phyloP scores from a whole-genome alignment of 2,113 vertebrate genomes.

The Coptodon bakossiorum region DNA sequence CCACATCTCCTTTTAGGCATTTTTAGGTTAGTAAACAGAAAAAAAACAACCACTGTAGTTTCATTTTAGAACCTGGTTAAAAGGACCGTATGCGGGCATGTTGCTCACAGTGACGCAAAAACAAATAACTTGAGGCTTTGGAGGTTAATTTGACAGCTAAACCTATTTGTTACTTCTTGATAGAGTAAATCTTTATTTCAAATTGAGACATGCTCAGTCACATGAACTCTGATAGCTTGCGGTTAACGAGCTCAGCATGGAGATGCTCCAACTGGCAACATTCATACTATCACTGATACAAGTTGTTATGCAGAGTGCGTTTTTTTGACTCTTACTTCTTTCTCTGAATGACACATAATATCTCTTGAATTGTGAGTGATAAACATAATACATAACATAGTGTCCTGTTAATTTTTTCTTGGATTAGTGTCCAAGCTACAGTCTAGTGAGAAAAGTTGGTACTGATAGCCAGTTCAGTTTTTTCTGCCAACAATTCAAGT shows the following conservation, averaged over 20 bases:
- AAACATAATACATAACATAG: background rate
- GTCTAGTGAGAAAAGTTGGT: background rate
- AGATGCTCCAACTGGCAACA: background rate
- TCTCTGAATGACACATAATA: background rate
- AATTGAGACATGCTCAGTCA: constrained; percentile 13
- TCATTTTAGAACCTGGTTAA: background rate
- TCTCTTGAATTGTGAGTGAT: background rate
- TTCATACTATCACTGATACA: background rate
- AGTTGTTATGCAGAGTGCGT: background rate
- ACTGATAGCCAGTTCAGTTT: background rate
- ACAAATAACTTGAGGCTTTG: background rate
- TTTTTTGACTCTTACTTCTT: background rate
- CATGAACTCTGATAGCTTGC: constrained; percentile 20
- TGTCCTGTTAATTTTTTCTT: background rate
- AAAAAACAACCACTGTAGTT: background rate
- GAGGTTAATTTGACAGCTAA: constrained; percentile 18
- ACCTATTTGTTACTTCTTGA: constrained; percentile 1
- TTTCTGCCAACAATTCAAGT: background rate
- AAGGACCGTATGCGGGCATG: background rate
- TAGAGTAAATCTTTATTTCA: constrained; percentile 8
- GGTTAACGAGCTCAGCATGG: constrained; percentile 5
- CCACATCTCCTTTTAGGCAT: background rate
- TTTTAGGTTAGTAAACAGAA: background rate
- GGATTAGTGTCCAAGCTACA: background rate
- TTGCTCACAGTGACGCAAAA: background rate